Percentiles rank a stretch among this genome's conserved stretches.
Conservation (phyloP, 1,140 invertebrate species). For the Chelonus insularis region DNA sequence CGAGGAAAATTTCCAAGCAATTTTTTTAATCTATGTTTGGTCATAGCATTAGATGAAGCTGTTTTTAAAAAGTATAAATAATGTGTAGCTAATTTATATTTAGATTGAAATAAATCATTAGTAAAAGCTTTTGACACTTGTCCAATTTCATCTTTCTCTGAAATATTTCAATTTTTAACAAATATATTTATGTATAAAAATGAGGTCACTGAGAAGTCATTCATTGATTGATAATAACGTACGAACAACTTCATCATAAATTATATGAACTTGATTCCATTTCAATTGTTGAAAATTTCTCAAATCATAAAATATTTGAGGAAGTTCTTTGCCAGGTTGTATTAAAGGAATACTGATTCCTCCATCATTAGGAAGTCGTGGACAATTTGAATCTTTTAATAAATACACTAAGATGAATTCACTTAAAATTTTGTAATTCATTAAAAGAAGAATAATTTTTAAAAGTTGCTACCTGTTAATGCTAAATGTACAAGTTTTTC, state of each 20-base stretch:
- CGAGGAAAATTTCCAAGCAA: constrained; percentile 58
- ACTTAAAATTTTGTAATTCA: neutral
- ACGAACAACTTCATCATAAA: constrained; percentile 75
- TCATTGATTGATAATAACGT: constrained; percentile 31
- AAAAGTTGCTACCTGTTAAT: constrained; percentile 62
- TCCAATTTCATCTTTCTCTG: constrained; percentile 67
- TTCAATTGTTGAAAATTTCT: constrained; percentile 64
- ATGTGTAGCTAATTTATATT: constrained; percentile 57
- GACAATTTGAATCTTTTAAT: constrained; percentile 70
- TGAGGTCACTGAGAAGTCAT: neutral
- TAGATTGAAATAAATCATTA: constrained; percentile 50
- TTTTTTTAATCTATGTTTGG: constrained; percentile 58
- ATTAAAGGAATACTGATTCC: constrained; percentile 74
- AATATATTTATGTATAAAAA: neutral
- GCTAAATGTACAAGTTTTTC: constrained; percentile 71
- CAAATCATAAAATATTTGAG: constrained; percentile 75
- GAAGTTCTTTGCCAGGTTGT: constrained; percentile 67
- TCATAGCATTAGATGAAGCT: constrained; percentile 55
- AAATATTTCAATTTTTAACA: too few species aligned
- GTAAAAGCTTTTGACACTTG: constrained; percentile 64
- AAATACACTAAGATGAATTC: neutral
- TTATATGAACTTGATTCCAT: constrained; percentile 71
- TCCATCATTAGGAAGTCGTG: constrained; percentile 65
- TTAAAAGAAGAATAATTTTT: neutral
- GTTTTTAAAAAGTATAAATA: constrained; percentile 64